Evolutionary conservation across 2,888 invertebrate species (phyloP).

Genomic region (Drosophila melanosoma): DNA sequence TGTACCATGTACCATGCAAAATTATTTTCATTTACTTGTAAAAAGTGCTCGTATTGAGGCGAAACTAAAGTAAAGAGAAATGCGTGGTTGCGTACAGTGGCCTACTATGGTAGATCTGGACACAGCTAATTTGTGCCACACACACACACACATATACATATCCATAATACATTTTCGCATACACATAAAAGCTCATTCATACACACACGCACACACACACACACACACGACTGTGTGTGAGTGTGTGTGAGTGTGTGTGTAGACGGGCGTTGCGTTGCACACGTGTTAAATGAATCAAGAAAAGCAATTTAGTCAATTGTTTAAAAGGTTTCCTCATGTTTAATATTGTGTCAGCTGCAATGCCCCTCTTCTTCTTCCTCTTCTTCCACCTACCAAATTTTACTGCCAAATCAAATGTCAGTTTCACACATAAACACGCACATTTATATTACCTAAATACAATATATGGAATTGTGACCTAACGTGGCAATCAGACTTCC

Average conservation of each 20-base stretch:
- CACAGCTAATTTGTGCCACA: constrained; percentile 67
- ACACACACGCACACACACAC: constrained; percentile 20
- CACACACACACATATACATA: constrained; percentile 23
- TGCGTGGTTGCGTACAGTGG: constrained; percentile 85
- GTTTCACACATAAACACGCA: constrained; percentile 32
- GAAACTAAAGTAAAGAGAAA: constrained; percentile 57
- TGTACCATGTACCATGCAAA: constrained; percentile 46
- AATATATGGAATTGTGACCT: constrained; percentile 53
- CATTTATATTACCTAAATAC: constrained; percentile 27
- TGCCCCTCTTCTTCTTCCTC: not conserved
- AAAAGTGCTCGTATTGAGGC: constrained; percentile 31
- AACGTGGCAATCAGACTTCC: constrained; percentile 66
- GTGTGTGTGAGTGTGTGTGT: constrained; percentile 37
- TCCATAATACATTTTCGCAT: constrained; percentile 5
- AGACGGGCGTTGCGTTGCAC: constrained; percentile 36
- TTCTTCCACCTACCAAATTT: not conserved
- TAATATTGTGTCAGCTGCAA: constrained; percentile 59
- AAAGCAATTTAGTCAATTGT: constrained; percentile 68
- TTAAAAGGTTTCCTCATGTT: constrained; percentile 66
- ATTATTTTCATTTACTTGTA: constrained; percentile 42
- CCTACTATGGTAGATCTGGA: constrained; percentile 85
- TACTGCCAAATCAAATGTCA: constrained; percentile 34
- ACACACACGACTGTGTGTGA: constrained; percentile 21
- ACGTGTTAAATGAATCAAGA: constrained; percentile 60
- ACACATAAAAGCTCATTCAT: constrained; percentile 13